Evolutionary conservation across 1,140 invertebrate species (phyloP).

Genomic region (Pollicipes pollicipes): DNA sequence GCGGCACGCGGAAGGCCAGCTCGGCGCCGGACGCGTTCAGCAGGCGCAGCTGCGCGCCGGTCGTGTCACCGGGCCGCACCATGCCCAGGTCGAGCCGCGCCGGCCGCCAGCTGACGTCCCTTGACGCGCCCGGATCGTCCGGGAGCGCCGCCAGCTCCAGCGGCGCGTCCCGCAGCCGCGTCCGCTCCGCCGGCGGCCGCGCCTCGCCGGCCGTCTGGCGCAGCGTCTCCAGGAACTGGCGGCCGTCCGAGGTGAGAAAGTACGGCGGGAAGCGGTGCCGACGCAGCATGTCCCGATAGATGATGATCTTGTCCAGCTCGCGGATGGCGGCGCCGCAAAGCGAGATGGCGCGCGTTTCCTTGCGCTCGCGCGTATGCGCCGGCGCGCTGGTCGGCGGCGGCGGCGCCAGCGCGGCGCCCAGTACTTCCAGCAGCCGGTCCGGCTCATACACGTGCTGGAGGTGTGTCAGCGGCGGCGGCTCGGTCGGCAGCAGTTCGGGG

Average conservation of each 20-base stretch:
- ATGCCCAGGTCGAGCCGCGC: background rate
- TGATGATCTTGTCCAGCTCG: conserved; percentile 4
- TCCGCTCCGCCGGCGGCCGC: background rate
- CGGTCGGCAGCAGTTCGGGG: background rate
- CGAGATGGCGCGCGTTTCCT: background rate
- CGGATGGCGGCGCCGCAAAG: background rate
- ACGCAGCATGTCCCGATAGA: background rate
- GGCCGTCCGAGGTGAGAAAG: background rate
- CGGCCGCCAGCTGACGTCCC: background rate
- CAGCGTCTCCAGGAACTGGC: background rate
- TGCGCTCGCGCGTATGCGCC: background rate
- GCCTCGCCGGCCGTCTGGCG: background rate
- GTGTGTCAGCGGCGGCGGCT: background rate
- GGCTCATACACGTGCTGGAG: background rate
- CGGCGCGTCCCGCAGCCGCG: background rate
- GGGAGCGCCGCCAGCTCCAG: background rate
- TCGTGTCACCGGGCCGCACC: background rate
- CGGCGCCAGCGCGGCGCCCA: background rate
- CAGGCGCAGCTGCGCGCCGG: background rate
- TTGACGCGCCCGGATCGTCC: background rate
- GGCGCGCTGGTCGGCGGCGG: background rate
- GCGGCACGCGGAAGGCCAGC: background rate
- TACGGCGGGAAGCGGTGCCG: background rate
- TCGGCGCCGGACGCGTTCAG: background rate
- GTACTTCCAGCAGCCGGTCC: background rate